These are phyloP conservation scores for Proctacanthus coquilletti DNA, from an alignment of 1,140 invertebrate genomes.

Conservation along the genomic window DNA sequence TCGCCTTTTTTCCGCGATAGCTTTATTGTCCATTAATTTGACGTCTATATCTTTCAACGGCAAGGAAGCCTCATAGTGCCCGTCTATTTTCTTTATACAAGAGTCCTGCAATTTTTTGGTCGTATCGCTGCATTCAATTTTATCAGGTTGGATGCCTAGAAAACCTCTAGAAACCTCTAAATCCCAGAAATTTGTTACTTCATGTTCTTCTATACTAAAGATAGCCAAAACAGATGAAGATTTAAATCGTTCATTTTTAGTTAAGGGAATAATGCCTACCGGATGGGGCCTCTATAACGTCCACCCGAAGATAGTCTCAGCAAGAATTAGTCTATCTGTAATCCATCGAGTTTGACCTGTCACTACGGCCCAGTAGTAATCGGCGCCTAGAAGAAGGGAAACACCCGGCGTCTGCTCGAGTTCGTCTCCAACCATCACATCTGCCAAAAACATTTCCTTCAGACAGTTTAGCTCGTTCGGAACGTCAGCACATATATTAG, in stretches of 20 bases:
- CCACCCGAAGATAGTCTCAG: conserved; percentile 5
- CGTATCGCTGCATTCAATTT: not conserved
- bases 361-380: conserved; percentile 3
- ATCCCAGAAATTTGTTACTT: conserved; percentile 1
- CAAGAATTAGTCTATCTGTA: not conserved
- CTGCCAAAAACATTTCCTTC: too few relatives aligned
- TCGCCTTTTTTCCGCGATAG: too few relatives aligned
- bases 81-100: not conserved
- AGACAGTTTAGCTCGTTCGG: not conserved
- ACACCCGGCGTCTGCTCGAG: too few relatives aligned
- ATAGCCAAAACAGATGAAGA: not conserved
- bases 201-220: not conserved
- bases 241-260: not conserved
- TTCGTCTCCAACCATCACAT: too few relatives aligned
- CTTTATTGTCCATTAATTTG: not conserved
- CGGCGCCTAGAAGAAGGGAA: conserved; percentile 1
- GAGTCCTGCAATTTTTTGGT: not conserved
- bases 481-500: conserved; percentile 1
- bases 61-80: not conserved
- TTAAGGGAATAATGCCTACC: not conserved
- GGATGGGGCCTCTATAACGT: not conserved
- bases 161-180: conserved; percentile 2
- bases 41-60: not conserved
- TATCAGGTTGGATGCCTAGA: not conserved
- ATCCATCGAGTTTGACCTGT: not conserved